Evolutionary conservation across 2,797 vertebrate species (phyloP).

Genomic region (Dipus sagitta): DNA sequence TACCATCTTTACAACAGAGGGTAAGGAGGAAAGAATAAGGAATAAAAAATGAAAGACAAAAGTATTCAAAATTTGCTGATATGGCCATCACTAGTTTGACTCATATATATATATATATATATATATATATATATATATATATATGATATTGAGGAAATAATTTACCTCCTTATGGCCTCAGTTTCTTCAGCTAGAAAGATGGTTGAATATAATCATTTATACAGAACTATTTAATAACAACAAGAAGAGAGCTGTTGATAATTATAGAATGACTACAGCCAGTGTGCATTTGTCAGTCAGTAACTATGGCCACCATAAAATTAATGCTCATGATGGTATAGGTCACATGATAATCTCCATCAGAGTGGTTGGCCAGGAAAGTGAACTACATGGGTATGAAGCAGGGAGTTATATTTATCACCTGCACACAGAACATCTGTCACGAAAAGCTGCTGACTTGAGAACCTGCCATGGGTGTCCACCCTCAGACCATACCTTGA

Average conservation of each 20-base stretch:
- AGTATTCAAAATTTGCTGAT: not conserved
- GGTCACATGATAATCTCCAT: not conserved
- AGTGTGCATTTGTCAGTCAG: not conserved
- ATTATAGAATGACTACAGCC: not conserved
- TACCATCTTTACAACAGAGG: not conserved
- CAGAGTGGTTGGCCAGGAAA: too few species aligned
- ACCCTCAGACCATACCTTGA: conserved; percentile 91
- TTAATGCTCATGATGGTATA: rapidly evolving
- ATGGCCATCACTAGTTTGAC: not conserved
- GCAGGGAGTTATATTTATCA: rapidly evolving
- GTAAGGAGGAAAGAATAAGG: not conserved
- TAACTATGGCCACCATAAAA: rapidly evolving
- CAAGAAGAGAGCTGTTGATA: not conserved
- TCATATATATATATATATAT: not conserved
- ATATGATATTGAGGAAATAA: not conserved
- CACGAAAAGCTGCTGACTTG: rapidly evolving
- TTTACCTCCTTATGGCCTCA: not conserved
- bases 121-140: not conserved
- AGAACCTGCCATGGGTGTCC: too few species aligned
- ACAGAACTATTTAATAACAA: not conserved
- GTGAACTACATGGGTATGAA: not conserved
- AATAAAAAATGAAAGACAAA: not conserved
- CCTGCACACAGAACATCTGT: not conserved
- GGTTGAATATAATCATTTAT: not conserved
- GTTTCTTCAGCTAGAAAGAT: not conserved